Evolutionary conservation across 37 sponge, comb jelly and placozoan species (phyloP), one percentile per base, ranked within the genome.

Genomic region (Dysidea cf. avara): DNA sequence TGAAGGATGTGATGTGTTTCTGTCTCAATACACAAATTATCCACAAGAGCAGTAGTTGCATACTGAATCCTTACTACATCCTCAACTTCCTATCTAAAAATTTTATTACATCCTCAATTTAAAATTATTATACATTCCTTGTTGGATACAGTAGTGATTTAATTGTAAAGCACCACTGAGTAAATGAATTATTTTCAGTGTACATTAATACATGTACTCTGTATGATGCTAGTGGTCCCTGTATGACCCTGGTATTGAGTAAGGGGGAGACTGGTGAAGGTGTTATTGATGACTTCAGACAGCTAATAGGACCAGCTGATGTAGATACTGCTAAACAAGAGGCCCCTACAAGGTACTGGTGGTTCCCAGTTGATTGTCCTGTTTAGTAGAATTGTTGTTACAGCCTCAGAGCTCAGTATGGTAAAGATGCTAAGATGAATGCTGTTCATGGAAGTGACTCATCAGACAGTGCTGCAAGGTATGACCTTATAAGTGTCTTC

Each of bases 361-460:
- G 17, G 1, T 28, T 1, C 34, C 3, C 34, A 56, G 28, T 28
- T 28, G 28, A 56, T 7, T 56, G 20, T 56, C 9, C 58, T 56
- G 58, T 17, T 28, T 13, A 56, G 16, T 56, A 13, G 9, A 13
- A 29, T 32, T 9, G 12, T 33, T 9, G 37, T n/a, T 25, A 46
- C 61, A 93, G 95, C 56, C 43, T 97, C n/a, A 77, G 99, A 17
- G 93, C 96, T 4, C 67, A 69, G 68, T 99, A 77, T 81, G 93
- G 96, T 16, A 91, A 79, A 24, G 84, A 83, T 39, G 67, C 79
- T 7, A 88, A 56, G 46, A 73, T 61, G 86, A 99, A 99, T 87
- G 99, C 94, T 12, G 71, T 99, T 11, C 99, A 99, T 79, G 94
- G 86, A 56, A 91, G 96, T 79, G 93, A 92, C 38, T 77, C 81